Conservation (phyloP, 2,113 vertebrate genomes). For the Pseudorhombus dupliciocellatus region DNA sequence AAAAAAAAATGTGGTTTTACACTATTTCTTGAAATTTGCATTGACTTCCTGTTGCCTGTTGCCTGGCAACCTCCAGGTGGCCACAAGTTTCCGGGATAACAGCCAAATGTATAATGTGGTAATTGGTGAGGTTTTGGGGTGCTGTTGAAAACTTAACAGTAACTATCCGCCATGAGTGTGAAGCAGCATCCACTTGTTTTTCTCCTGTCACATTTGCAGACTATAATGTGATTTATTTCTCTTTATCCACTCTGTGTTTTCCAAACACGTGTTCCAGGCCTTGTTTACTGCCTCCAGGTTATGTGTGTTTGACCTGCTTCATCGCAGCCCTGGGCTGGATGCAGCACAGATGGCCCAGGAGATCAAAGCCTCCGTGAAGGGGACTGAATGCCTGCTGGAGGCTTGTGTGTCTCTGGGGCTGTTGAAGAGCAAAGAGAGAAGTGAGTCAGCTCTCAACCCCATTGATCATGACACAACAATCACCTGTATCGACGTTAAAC, state of each 20-base stretch:
- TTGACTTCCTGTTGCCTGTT: not conserved
- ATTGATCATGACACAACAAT: not conserved
- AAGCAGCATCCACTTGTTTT: not conserved
- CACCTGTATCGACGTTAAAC: not conserved
- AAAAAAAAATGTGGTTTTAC: not conserved
- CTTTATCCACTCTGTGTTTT: constrained; percentile 1
- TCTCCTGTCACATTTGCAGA: not conserved
- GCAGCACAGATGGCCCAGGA: constrained; percentile 78
- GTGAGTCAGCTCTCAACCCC: constrained; percentile 32
- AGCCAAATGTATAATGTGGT: not conserved
- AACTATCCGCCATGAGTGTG: not conserved
- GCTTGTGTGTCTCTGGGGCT: constrained; percentile 85
- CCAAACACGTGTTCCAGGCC: constrained; percentile 74
- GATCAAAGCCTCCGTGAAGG: constrained; percentile 76
- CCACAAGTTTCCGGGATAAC: not conserved
- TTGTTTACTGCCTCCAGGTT: constrained; percentile 88
- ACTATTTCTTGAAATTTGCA: too few species aligned
- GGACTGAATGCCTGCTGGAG: constrained; percentile 85
- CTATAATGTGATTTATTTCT: not conserved
- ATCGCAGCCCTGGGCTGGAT: constrained; percentile 58
- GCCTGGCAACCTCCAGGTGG: not conserved
- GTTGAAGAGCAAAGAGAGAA: constrained; percentile 68
- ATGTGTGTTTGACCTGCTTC: constrained; percentile 87
- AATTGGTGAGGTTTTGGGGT: not conserved
- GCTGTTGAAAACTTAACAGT: not conserved